Percentiles rank a stretch among this genome's conserved stretches.
These are phyloP conservation scores for Penaeus monodon DNA, from an alignment of 2,888 invertebrate genomes.

Conservation along the genomic window DNA sequence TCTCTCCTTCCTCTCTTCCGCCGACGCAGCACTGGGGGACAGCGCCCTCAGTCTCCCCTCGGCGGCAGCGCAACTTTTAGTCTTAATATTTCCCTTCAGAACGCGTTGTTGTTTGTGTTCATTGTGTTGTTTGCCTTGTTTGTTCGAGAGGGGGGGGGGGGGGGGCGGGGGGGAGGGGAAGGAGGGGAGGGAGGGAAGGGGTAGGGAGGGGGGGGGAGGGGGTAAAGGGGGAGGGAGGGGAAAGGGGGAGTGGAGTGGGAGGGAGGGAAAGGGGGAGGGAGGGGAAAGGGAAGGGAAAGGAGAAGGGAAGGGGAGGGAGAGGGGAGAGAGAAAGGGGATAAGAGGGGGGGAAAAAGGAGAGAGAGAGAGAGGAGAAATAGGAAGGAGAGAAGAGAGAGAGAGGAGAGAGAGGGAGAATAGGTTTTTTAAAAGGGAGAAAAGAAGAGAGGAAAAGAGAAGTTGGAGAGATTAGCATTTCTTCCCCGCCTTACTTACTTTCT, in stretches of 20 bases:
- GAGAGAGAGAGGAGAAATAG: not conserved
- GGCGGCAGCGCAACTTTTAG: too few species aligned
- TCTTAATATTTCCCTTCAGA: too few species aligned
- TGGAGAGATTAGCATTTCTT: too few species aligned
- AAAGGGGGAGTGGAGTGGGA: not conserved
- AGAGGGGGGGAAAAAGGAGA: not conserved
- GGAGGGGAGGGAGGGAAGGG: not conserved
- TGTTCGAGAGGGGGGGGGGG: not conserved
- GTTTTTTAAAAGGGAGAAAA: not conserved
- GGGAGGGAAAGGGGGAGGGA: slow-evolving; percentile 30
- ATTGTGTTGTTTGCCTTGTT: not conserved
- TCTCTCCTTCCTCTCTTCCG: too few species aligned
- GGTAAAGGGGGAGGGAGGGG: not conserved
- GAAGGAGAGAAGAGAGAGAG: not conserved
- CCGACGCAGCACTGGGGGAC: too few species aligned
- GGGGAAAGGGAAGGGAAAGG: not conserved
- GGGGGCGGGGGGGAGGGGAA: slow-evolving; percentile 22
- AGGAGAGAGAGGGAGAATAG: not conserved
- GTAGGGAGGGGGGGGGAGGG: slow-evolving; percentile 28
- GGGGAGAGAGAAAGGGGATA: not conserved
- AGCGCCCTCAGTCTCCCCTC: too few species aligned
- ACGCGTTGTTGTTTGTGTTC: too few species aligned
- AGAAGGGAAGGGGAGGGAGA: not conserved
- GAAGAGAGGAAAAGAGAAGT: not conserved
- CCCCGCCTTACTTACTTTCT: too few species aligned